Evolutionary conservation across 1,140 invertebrate genomes (phyloP), one percentile per base, ranked within the genome.

Genomic region (Berghia stephanieae): DNA sequence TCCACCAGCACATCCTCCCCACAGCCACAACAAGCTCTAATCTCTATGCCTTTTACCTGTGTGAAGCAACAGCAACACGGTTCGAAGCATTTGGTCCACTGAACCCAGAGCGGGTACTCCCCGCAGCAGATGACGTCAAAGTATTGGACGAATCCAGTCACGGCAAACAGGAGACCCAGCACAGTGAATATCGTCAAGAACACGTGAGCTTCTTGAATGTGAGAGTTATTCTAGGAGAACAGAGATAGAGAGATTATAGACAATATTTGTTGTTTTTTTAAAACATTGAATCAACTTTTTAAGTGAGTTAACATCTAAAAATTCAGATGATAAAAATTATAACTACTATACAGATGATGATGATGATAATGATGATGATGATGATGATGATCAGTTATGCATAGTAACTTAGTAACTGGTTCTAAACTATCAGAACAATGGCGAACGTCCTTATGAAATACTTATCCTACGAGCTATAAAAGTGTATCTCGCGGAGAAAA

Each of bases 81-180:
- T n/a, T n/a, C n/a, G 21, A 74, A 73, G 44, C 79, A 83, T 8
- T 70, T 18, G n/a, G 77, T 27, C 78, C 78, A 81, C 24, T 69
- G 68, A 6, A 66, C 24, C 69, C 77, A 78, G 3, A 84, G 78
- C 34, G 80, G 78, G 31, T 79, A 69, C 13, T 80, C 43, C 6
- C 82, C 82, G 44, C 75, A 80, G 68, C 81, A 85, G 21, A 85
- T 80, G 10, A 80, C 77, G 46, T 83, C 77, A 49, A 79, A 81
- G 66, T 85, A 85, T 75, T 83, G 79, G 27, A 85, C 79, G 40
- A 83, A 77, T 13, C 80, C 74, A 0, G 81, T 77, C 52, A 82
- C 52, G 2, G 79, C 79, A 57, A 82, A 82, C 55, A 83, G 44
- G 24, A 84, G 75, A 0, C 82, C 84, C 21, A 83, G 60, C 36